Conservation (phyloP, 2,888 invertebrate species). For the Chaetogeoica ovagalla region DNA sequence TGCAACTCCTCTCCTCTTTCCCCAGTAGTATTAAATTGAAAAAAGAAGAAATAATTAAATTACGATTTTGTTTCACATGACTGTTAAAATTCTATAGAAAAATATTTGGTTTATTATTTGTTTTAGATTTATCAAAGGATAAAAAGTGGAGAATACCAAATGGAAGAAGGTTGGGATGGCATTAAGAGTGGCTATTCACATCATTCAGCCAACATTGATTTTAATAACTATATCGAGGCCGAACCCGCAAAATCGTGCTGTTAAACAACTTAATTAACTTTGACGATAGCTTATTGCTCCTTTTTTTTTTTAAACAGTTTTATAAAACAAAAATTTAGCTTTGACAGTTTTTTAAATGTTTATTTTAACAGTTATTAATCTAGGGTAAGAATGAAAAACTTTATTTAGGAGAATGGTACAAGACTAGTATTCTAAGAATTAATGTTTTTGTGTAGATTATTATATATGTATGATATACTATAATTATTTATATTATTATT, state of each 20-base stretch:
- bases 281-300: constrained; percentile 18
- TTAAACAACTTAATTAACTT: constrained; percentile 59
- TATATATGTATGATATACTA: background rate
- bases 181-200: constrained; percentile 89
- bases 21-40: background rate
- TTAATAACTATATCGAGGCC: constrained; percentile 65
- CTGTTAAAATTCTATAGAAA: background rate
- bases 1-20: too few relatives aligned
- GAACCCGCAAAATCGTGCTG: constrained; percentile 88
- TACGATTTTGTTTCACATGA: background rate
- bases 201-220: constrained; percentile 66
- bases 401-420: constrained; percentile 46
- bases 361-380: constrained; percentile 39
- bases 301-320: constrained; percentile 18
- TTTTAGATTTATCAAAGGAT: constrained; percentile 74
- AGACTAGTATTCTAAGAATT: constrained; percentile 46
- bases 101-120: background rate
- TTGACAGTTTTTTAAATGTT: constrained; percentile 14
- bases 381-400: constrained; percentile 13
- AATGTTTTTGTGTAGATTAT: constrained; percentile 20
- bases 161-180: constrained; percentile 96
- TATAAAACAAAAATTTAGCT: constrained; percentile 31
- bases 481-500: too few relatives aligned
- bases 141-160: constrained; percentile 87
- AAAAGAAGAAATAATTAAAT: background rate